Percentiles rank a stretch among this genome's conserved stretches.
phyloP scores from a whole-genome alignment of 2,797 vertebrate genomes.

The Diplodus sargus region DNA sequence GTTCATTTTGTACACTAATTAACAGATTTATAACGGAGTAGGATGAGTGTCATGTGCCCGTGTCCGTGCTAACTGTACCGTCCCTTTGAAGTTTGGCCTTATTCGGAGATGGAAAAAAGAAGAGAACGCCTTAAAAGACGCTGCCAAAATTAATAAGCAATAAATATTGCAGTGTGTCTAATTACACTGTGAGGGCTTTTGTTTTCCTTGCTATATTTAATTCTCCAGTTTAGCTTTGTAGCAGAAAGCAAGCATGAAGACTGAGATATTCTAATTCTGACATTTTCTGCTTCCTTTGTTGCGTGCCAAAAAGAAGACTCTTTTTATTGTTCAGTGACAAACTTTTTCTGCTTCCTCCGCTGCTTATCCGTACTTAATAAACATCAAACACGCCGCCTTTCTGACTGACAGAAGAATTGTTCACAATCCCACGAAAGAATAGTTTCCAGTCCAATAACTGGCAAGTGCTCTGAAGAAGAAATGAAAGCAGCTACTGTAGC shows the following conservation, averaged over 20 bases:
- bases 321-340: constrained; percentile 54
- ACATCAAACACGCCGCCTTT: constrained; percentile 46
- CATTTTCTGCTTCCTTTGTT: constrained; percentile 66
- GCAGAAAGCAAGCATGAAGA: constrained; percentile 40
- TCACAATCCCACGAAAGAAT: constrained; percentile 35
- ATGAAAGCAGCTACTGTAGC: constrained; percentile 4
- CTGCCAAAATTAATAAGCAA: constrained; percentile 64
- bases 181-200: constrained; percentile 59
- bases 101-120: constrained; percentile 47
- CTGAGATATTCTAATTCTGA: constrained; percentile 75
- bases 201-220: constrained; percentile 61
- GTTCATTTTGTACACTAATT: constrained; percentile 73
- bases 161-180: constrained; percentile 63
- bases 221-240: constrained; percentile 64
- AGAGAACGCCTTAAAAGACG: constrained; percentile 49
- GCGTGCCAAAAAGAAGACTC: constrained; percentile 43
- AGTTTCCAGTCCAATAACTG: constrained; percentile 51
- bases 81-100: constrained; percentile 63
- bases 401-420: constrained; percentile 53
- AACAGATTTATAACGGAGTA: constrained; percentile 64
- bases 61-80: constrained; percentile 40
- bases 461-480: constrained; percentile 30
- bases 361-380: constrained; percentile 62
- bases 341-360: constrained; percentile 38
- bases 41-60: constrained; percentile 59